Base-by-base conservation (phyloP, 1,140 invertebrate species). In the Eriocheir sinensis region DNA sequence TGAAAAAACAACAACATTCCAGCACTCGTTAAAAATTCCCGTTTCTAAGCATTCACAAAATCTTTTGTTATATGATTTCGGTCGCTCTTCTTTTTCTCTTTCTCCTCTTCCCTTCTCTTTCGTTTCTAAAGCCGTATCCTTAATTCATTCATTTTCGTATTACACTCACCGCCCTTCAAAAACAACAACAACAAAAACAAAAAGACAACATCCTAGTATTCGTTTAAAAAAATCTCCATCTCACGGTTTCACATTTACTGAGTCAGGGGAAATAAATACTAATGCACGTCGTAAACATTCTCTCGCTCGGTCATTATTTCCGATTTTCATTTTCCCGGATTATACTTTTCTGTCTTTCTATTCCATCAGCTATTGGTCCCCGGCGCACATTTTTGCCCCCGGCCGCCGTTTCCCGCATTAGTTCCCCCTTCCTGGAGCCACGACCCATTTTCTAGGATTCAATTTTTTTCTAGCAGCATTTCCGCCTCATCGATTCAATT, bases 111-210 rank as follows among this genome's bases (percentile, higher is more conserved):
- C n/a, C n/a, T n/a, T n/a, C n/a, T n/a, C n/a, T n/a, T n/a, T n/a
- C n/a, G n/a, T n/a, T n/a, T n/a, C n/a, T n/a, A n/a, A n/a, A n/a
- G n/a, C n/a, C n/a, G n/a, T n/a, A n/a, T n/a, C n/a, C n/a, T n/a
- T n/a, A n/a, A n/a, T n/a, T n/a, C n/a, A n/a, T 72, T 72, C 60
- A 72, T 72, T n/a, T n/a, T 72, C 60, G 27, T 72, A 72, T 72
- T 72, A 72, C 60, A 72, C 27, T n/a, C 21, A n/a, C 60, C 21
- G n/a, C n/a, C n/a, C n/a, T n/a, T n/a, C n/a, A n/a, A n/a, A n/a
- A n/a, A n/a, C n/a, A n/a, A n/a, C n/a, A n/a, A n/a, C n/a, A n/a
- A n/a, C n/a, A n/a, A n/a, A n/a, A n/a, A n/a, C n/a, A n/a, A n/a
- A n/a, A n/a, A n/a, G n/a, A n/a, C n/a, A 72, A 72, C 4, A 53